Conservation (phyloP, 30 jellyfish, hydroid and myxozoan genomes). For the Thelohanellus kitauei region DNA sequence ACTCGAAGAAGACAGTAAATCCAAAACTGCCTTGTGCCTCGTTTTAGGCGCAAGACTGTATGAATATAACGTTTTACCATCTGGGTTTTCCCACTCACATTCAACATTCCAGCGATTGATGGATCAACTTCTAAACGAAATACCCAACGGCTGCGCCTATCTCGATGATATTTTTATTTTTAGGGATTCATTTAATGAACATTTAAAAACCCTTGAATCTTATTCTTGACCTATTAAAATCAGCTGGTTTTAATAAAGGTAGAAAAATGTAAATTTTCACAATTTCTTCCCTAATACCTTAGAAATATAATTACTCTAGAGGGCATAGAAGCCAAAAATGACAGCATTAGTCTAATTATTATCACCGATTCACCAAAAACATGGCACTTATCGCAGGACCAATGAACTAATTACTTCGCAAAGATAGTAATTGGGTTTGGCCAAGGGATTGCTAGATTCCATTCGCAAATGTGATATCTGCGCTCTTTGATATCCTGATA, state of each 20-base stretch:
- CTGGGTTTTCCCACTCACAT: constrained; percentile 17
- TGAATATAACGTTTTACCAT: constrained; percentile 12
- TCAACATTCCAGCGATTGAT: constrained; percentile 24
- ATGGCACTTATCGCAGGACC: constrained; percentile 15
- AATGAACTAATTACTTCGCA: constrained; percentile 1
- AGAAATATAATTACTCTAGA: constrained; percentile 4
- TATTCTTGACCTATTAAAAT: constrained; percentile 3
- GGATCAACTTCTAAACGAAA: constrained; percentile 17
- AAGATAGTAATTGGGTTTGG: constrained; percentile 4
- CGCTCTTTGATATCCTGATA: constrained; percentile 1
- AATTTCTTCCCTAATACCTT: no score
- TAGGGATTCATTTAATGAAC: constrained; percentile 6
- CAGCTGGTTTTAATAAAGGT: constrained; percentile 11
- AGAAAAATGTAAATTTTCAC: constrained; percentile 4
- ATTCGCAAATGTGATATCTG: constrained; percentile 1
- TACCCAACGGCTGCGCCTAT: constrained; percentile 14
- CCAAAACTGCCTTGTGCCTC: constrained; percentile 15
- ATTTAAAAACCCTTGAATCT: constrained; percentile 2
- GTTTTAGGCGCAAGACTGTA: constrained; percentile 8
- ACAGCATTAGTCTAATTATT: constrained; percentile 7
- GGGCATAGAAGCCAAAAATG: constrained; percentile 11
- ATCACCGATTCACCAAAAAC: constrained; percentile 5
- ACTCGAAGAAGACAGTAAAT: no score
- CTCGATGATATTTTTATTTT: constrained; percentile 17
- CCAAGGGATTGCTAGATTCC: constrained; percentile 5